Evolutionary conservation across 2,113 vertebrate species (phyloP).

Genomic region (Corynorhinus townsendii): DNA sequence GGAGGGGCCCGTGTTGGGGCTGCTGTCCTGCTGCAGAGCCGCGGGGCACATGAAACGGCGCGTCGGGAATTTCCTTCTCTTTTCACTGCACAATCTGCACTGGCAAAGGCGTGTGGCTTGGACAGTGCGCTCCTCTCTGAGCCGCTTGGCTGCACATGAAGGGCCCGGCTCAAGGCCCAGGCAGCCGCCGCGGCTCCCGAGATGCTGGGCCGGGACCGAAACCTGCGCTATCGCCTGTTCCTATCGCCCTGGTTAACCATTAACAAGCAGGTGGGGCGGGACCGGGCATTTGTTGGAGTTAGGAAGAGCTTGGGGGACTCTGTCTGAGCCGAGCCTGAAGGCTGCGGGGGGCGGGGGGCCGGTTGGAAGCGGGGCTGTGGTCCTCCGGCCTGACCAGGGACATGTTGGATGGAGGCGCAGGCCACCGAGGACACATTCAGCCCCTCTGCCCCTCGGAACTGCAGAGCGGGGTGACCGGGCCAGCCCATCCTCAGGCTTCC

Average conservation of each 20-base stretch:
- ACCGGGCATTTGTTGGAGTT: background rate
- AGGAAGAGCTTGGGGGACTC: background rate
- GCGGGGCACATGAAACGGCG: slow-evolving; percentile 54
- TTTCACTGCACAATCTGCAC: slow-evolving; percentile 59
- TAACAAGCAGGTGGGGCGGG: background rate
- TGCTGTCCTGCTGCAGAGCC: background rate
- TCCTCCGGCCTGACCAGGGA: background rate
- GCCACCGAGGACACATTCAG: rapidly evolving
- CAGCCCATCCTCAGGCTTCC: too few relatives aligned
- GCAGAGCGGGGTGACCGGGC: background rate
- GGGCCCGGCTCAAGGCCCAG: slow-evolving; percentile 53
- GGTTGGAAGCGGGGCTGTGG: background rate
- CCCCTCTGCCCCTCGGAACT: background rate
- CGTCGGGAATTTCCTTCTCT: slow-evolving; percentile 70
- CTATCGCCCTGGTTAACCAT: background rate
- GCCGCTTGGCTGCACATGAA: slow-evolving; percentile 75
- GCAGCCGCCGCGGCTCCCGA: slow-evolving; percentile 15
- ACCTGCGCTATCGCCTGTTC: background rate
- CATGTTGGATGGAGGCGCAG: background rate
- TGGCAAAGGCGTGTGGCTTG: slow-evolving; percentile 57
- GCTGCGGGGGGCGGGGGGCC: background rate
- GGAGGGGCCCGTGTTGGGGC: slow-evolving; percentile 33
- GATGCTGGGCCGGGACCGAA: slow-evolving; percentile 54
- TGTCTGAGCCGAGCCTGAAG: background rate
- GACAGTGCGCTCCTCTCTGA: slow-evolving; percentile 55